Evolutionary conservation across 2,888 invertebrate genomes (phyloP), one percentile per base, ranked within the genome.

Genomic region (Cordilura impudica): DNA sequence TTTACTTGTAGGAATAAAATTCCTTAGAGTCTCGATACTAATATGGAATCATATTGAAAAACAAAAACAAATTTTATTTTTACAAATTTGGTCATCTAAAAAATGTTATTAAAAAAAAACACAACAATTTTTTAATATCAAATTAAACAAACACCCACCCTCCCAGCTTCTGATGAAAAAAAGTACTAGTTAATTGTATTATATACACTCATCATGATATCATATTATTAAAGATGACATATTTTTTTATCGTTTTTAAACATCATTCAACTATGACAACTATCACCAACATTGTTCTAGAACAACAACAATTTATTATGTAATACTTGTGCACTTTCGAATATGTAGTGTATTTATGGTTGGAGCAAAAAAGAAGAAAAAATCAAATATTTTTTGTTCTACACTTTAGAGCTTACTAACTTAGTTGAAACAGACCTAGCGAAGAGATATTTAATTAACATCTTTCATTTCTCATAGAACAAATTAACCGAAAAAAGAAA

Each of bases 1-100:
- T 23, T 23, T 23, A 45, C n/a, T 43, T 19, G 21, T 6, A 65
- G 70, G 58, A 79, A 71, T 72, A n/a, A 49, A 73, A 78, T 69
- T 78, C 69, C 65, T 71, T 26, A 23, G 29, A 53, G 60, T 77
- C 35, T 31, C 43, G 10, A 39, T n/a, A 39, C 35, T 4, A 39
- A 39, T n/a, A 39, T 39, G 35, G 35, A 39, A 47, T 12, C 29
- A 45, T 29, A 29, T 60, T 47, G 7, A 21, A 58, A 39, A 3
- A 49, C 18, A 26, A n/a, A 61, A 61, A 49, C 14, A 31, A 35
- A n/a, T n/a, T n/a, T n/a, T n/a, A n/a, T n/a, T 58, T 43, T 43
- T 43, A 43, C 58, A 5, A 58, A 58, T 21, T 58, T 58, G 58
- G 58, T 58, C 35, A 58, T 43, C 10, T 21, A 43, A 10, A 51